These are phyloP conservation scores for Cerastis leucographa DNA, from an alignment of 2,888 invertebrate species.

Conservation along the genomic window DNA sequence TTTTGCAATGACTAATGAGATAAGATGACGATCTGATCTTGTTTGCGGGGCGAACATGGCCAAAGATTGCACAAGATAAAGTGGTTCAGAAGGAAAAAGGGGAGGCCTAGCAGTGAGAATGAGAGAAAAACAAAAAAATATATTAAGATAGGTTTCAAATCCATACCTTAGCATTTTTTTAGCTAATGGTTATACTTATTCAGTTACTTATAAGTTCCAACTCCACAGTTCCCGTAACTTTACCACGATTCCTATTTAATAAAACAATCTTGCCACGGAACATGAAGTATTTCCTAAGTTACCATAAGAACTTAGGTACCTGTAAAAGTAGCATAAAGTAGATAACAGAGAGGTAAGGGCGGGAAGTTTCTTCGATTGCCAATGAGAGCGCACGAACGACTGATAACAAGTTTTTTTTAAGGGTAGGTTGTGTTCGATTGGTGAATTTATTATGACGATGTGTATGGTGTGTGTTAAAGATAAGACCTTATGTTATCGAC, in stretches of 20 bases:
- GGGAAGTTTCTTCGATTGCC: slow-evolving; percentile 62
- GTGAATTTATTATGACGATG: slow-evolving; percentile 13
- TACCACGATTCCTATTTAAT: slow-evolving; percentile 6
- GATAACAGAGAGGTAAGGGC: slow-evolving; percentile 60
- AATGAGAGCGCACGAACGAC: slow-evolving; percentile 59
- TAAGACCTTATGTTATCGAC: not conserved
- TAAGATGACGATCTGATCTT: not conserved
- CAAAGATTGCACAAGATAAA: no score
- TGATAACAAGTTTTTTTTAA: slow-evolving; percentile 70
- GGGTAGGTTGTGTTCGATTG: slow-evolving; percentile 26
- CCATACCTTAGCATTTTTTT: not conserved
- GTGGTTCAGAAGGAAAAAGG: no score
- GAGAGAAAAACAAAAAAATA: no score
- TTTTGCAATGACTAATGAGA: not conserved
- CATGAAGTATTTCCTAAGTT: slow-evolving; percentile 12
- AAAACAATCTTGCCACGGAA: not conserved
- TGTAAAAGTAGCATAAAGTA: slow-evolving; percentile 63
- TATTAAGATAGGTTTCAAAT: not conserved
- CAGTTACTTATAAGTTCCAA: not conserved
- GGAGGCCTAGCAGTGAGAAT: no score
- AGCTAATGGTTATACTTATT: not conserved
- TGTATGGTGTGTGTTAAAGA: not conserved
- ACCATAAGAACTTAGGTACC: slow-evolving; percentile 34
- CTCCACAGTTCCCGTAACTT: not conserved
- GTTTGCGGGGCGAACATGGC: no score